Evolutionary conservation across 1,140 invertebrate species (phyloP).

Genomic region (Oncopodura yosiiana): DNA sequence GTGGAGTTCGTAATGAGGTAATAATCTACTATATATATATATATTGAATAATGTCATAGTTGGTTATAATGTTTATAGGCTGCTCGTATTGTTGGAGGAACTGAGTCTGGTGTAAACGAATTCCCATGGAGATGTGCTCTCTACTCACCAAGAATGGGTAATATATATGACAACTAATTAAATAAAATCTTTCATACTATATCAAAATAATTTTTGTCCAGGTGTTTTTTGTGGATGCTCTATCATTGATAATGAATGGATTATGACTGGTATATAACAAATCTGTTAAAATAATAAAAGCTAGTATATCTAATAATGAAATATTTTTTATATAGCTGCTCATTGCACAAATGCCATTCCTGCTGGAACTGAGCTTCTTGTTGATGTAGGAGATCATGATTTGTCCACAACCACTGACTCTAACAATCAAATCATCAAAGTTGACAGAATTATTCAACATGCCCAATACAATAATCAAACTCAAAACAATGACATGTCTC

Average conservation of each 20-base stretch:
- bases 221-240: conserved; percentile 43
- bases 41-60: not conserved
- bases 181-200: not conserved
- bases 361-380: not conserved
- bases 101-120: conserved; percentile 50
- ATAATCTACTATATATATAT: not conserved
- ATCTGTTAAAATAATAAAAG: not conserved
- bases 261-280: not conserved
- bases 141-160: not conserved
- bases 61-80: not conserved
- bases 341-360: conserved; percentile 23
- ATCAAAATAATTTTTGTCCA: not conserved
- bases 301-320: conserved; percentile 47
- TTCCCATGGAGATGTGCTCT: conserved; percentile 46
- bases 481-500: conserved; percentile 51
- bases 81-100: conserved; percentile 53
- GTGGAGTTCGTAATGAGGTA: conserved; percentile 18
- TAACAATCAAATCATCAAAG: conserved; percentile 36
- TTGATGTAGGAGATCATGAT: conserved; percentile 23
- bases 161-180: too few relatives aligned
- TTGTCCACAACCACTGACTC: conserved; percentile 40
- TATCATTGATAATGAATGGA: conserved; percentile 5
- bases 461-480: conserved; percentile 38
- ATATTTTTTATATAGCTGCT: conserved; percentile 53
- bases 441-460: conserved; percentile 38